phyloP scores from a whole-genome alignment of 2,113 vertebrate species.

The Periophthalmus modestus region DNA sequence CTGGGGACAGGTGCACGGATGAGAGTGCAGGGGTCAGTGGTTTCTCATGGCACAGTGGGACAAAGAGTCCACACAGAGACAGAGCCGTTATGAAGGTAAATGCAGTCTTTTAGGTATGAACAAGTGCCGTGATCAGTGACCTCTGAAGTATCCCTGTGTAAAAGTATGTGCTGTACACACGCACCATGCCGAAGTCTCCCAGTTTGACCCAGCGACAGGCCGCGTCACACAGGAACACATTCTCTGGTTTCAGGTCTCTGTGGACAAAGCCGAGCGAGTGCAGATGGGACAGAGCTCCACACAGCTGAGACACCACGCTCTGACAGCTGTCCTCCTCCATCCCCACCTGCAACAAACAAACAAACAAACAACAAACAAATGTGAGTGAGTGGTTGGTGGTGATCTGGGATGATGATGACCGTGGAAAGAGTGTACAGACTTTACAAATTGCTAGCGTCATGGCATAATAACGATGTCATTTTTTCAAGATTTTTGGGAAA shows the following conservation, averaged over 20 bases:
- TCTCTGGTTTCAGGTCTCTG: constrained; percentile 88
- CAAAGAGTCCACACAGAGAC: neutral
- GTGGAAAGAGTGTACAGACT: no score
- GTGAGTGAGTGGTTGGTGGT: no score
- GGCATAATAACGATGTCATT: no score
- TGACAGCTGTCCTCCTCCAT: constrained; percentile 80
- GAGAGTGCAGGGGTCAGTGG: neutral
- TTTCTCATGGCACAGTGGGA: neutral
- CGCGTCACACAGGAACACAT: constrained; percentile 85
- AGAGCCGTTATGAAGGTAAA: neutral
- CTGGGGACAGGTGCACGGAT: neutral
- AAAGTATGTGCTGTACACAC: constrained; percentile 7
- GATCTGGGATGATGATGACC: no score
- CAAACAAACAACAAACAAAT: neutral
- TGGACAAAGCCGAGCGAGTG: constrained; percentile 86
- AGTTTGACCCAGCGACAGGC: constrained; percentile 83
- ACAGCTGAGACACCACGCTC: constrained; percentile 80
- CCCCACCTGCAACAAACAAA: constrained; percentile 48
- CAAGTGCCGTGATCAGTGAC: no score
- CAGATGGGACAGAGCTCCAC: constrained; percentile 84
- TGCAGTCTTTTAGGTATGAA: neutral
- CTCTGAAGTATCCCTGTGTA: no score
- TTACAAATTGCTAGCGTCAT: no score
- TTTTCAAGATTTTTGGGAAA: no score
- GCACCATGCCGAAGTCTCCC: constrained; percentile 86